Evolutionary conservation across 2,113 vertebrate genomes (phyloP).

Genomic region (Capreolus pygargus): DNA sequence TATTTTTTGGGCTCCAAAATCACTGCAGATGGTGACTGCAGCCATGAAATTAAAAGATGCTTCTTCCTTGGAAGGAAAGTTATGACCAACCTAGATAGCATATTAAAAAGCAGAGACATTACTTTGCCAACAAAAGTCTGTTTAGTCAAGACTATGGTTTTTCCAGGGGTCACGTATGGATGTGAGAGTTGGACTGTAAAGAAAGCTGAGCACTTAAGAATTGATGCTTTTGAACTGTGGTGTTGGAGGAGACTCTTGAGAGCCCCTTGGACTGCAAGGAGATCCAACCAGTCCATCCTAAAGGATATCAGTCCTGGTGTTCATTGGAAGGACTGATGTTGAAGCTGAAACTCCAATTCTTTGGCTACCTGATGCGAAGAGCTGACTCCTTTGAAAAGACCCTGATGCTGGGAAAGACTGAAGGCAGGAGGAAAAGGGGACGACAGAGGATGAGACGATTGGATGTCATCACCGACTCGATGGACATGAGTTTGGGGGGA

Average conservation of each 20-base stretch:
- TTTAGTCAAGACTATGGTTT: neutral
- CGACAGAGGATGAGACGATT: neutral
- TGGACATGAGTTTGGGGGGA: neutral
- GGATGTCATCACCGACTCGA: neutral
- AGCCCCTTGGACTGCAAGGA: neutral
- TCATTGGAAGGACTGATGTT: neutral
- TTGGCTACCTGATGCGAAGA: accelerated
- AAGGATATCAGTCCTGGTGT: neutral
- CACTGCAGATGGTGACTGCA: neutral
- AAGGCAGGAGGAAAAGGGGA: neutral
- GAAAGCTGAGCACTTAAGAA: neutral
- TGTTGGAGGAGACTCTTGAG: neutral
- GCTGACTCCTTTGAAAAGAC: neutral
- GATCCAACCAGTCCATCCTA: neutral
- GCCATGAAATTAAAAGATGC: neutral
- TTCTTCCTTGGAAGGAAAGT: neutral
- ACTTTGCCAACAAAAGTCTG: neutral
- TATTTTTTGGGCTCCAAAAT: neutral
- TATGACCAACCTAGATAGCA: neutral
- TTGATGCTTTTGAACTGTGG: neutral
- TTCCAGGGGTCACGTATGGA: neutral
- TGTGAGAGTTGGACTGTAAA: neutral
- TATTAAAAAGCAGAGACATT: neutral
- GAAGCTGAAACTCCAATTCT: neutral
- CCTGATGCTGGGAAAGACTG: neutral